These are phyloP conservation scores for Notolabrus celidotus DNA, from an alignment of 2,797 vertebrate species.

Conservation along the genomic window DNA sequence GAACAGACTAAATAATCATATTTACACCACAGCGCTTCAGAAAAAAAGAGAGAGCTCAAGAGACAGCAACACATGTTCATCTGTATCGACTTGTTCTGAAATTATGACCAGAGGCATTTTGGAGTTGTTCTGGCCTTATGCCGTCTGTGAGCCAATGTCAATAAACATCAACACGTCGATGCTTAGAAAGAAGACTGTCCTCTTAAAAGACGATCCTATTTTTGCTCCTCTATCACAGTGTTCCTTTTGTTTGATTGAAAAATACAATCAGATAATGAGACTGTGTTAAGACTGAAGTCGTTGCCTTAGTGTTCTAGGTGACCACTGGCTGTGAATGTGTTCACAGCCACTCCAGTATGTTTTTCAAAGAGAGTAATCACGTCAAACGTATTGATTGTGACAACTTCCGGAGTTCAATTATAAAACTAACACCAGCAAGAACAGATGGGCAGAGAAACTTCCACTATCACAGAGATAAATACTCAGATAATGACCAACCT, in stretches of 20 bases:
- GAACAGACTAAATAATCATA: background rate
- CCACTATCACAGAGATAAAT: background rate
- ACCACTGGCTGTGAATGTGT: background rate
- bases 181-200: background rate
- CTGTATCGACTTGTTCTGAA: constrained; percentile 35
- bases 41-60: constrained; percentile 40
- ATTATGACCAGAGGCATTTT: constrained; percentile 36
- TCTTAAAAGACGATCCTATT: background rate
- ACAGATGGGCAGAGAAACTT: background rate
- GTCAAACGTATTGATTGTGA: background rate
- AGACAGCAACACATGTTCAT: constrained; percentile 46
- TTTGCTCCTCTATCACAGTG: background rate
- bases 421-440: background rate
- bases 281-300: background rate
- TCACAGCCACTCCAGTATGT: background rate
- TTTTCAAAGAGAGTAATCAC: too few species aligned
- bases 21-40: background rate
- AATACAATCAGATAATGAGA: background rate
- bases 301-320: background rate
- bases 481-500: background rate
- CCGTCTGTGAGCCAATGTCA: constrained; percentile 1
- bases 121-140: constrained; percentile 18
- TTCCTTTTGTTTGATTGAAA: background rate
- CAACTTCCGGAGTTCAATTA: background rate
- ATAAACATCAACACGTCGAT: constrained; percentile 16